Evolutionary conservation across 2,888 invertebrate species (phyloP), one percentile per base, ranked within the genome.

Genomic region (Lamellibrachia satsuma): DNA sequence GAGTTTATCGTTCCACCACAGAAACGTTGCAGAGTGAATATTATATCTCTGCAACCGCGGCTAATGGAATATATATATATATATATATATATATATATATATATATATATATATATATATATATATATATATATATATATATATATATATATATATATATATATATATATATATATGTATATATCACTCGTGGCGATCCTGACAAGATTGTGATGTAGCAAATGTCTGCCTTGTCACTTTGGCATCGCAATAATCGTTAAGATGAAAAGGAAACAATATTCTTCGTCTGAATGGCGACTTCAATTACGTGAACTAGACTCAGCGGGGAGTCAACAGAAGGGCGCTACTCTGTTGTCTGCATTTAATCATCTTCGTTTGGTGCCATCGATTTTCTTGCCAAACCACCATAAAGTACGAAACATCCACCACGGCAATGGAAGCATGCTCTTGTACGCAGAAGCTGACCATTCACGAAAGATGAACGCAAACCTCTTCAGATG

Each of bases 331-430:
- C 75, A 22, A n/a, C 75, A 11, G 15, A n/a, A 75, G n/a, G 15
- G n/a, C 75, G 75, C 75, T n/a, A 22, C 75, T 75, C 15, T 6
- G 4, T 11, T 75, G 15, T 75, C 75, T 75, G 75, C 75, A 22
- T 75, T n/a, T 75, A 75, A 75, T 75, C n/a, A 75, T 75, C n/a
- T 75, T 75, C 75, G 75, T 75, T 75, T 75, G 75, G 22, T 22
- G 75, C 75, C 75, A 75, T 75, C 75, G 75, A 75, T 75, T 75
- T 75, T 75, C 75, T 22, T 75, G 75, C 75, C 75, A 75, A 75
- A 22, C 75, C 75, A 75, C 75, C 75, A 75, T 75, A 22, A 75
- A 75, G 75, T 0, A 15, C 75, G 75, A 1, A 15, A n/a, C n/a
- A 75, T 22, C 75, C 75, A 22, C 15, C 22, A 75, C 75, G 22